phyloP scores from a whole-genome alignment of 1,140 invertebrate species.

The Hydropsyche tenuis region DNA sequence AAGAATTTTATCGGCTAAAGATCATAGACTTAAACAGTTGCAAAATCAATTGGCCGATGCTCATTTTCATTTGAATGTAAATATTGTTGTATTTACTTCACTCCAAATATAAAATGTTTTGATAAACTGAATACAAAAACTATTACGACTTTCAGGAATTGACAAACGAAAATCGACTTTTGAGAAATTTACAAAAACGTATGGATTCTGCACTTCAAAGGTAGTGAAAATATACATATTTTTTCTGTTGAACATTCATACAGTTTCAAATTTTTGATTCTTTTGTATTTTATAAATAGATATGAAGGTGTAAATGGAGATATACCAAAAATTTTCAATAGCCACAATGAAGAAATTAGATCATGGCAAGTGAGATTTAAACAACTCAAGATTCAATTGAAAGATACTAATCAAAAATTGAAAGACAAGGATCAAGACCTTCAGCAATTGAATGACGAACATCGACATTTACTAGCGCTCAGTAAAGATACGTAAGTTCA shows the following conservation, averaged over 20 bases:
- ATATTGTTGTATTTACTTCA: constrained; percentile 47
- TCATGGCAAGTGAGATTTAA: constrained; percentile 73
- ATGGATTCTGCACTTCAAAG: constrained; percentile 75
- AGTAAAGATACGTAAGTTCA: constrained; percentile 71
- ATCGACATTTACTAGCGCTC: constrained; percentile 71
- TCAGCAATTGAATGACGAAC: constrained; percentile 68
- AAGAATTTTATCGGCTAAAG: constrained; percentile 76
- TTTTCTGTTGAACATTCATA: constrained; percentile 4
- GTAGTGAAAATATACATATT: constrained; percentile 51
- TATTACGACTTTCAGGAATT: constrained; percentile 64
- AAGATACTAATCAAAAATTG: constrained; percentile 66
- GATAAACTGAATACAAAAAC: constrained; percentile 33
- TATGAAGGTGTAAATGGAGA: constrained; percentile 79
- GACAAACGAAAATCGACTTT: constrained; percentile 74
- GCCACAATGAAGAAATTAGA: constrained; percentile 78
- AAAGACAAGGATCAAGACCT: constrained; percentile 73
- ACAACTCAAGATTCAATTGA: constrained; percentile 68
- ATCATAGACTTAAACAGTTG: constrained; percentile 73
- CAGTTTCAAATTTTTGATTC: neutral
- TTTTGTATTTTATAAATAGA: constrained; percentile 53
- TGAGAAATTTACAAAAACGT: constrained; percentile 76
- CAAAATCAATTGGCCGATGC: constrained; percentile 82
- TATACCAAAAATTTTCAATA: constrained; percentile 72
- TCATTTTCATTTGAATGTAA: constrained; percentile 76
- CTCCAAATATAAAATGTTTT: neutral